phyloP scores from a whole-genome alignment of 2,888 invertebrate species.

The Scelioninae gen. 1 region DNA sequence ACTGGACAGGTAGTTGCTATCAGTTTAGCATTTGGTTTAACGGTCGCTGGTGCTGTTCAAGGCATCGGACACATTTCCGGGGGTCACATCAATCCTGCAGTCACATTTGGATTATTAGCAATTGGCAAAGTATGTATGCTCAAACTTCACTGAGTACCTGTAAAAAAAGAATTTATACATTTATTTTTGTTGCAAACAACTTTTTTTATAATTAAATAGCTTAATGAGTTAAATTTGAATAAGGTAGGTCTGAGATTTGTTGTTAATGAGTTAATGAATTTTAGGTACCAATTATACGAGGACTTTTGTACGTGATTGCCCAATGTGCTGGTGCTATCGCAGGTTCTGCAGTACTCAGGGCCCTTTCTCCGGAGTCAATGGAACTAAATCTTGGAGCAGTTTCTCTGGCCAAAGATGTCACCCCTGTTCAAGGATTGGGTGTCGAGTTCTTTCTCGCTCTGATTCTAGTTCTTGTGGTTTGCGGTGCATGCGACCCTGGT shows the following conservation, averaged over 20 bases:
- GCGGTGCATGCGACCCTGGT: conserved; percentile 93
- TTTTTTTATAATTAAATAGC: no score
- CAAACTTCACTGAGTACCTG: no score
- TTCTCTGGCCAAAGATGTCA: conserved; percentile 86
- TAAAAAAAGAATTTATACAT: no score
- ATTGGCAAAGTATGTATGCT: conserved; percentile 88
- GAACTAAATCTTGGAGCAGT: conserved; percentile 90
- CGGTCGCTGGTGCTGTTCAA: conserved; percentile 93
- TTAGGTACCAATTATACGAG: conserved; percentile 88
- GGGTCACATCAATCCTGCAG: conserved; percentile 96
- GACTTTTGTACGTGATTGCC: conserved; percentile 91
- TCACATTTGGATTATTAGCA: conserved; percentile 91
- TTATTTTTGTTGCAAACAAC: no score
- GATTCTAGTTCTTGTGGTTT: conserved; percentile 94
- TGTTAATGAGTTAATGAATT: conserved; percentile 7
- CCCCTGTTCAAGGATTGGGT: conserved; percentile 92
- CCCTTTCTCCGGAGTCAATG: conserved; percentile 87
- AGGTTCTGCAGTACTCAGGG: conserved; percentile 90
- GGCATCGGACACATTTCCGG: conserved; percentile 95
- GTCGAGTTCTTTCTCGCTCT: conserved; percentile 96
- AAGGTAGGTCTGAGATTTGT: neutral
- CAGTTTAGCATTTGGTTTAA: conserved; percentile 93
- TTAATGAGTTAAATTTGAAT: neutral
- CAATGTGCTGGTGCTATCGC: conserved; percentile 93
- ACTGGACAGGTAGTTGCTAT: conserved; percentile 88